A percentile compares a stretch with the other conserved stretches of the same genome.
These are phyloP conservation scores for Valencia hispanica DNA, from an alignment of 2,797 vertebrate species.

Conservation along the genomic window DNA sequence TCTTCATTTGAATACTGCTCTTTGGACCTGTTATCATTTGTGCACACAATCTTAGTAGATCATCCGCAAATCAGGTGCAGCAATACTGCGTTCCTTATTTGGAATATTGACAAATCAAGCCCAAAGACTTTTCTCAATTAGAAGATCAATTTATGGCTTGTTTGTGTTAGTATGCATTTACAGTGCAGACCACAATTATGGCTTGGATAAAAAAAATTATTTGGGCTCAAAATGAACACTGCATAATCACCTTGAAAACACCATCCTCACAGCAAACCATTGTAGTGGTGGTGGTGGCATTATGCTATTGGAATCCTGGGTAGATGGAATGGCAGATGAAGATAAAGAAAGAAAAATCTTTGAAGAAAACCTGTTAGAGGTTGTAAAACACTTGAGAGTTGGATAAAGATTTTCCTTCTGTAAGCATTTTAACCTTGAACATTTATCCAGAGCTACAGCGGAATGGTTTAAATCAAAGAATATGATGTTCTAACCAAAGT, in stretches of 20 bases:
- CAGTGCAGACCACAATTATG: background rate
- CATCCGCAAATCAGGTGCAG: no score
- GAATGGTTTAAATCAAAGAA: no score
- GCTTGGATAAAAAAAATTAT: background rate
- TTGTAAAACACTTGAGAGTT: no score
- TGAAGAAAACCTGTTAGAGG: no score
- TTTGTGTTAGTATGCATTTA: background rate
- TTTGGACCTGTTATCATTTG: no score
- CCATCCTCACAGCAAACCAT: background rate
- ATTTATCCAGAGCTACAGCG: no score
- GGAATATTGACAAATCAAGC: no score
- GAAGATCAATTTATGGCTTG: background rate
- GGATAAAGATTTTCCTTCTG: no score
- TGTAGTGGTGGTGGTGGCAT: background rate
- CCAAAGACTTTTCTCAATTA: slow-evolving; percentile 18
- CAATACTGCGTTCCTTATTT: no score
- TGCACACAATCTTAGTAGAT: no score
- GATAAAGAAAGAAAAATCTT: background rate
- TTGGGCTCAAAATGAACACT: background rate
- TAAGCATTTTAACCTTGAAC: no score
- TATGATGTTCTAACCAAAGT: background rate
- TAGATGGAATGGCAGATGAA: background rate
- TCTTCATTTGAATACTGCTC: no score
- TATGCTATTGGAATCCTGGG: background rate
- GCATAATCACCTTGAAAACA: background rate